Percentiles rank a stretch among this genome's conserved stretches.
phyloP scores from a whole-genome alignment of 2,113 vertebrate species.

The Stomatorhinus ivindoensis region DNA sequence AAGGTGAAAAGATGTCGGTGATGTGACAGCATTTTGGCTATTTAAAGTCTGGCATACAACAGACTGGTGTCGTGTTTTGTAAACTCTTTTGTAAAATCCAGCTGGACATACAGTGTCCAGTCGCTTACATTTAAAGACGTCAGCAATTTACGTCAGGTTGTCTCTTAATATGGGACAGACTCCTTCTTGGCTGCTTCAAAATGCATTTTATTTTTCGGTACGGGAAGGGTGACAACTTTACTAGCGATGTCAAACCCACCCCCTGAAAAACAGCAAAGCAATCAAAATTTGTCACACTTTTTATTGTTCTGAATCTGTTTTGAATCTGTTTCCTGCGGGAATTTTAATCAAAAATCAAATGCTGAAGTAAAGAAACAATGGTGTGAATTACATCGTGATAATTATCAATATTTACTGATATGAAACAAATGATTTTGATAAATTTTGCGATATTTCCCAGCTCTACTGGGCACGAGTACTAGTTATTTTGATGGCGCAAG shows the following conservation, averaged over 20 bases:
- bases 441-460: background rate
- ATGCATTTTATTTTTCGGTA: background rate
- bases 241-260: background rate
- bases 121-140: background rate
- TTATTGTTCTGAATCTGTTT: background rate
- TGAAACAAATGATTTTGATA: background rate
- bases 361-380: background rate
- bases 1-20: background rate
- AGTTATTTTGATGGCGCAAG: too few species aligned
- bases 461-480: too few species aligned
- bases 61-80: background rate
- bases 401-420: background rate
- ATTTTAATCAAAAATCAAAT: background rate
- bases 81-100: background rate
- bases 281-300: background rate
- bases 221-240: background rate
- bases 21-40: background rate
- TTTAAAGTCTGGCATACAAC: background rate
- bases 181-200: background rate
- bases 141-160: background rate
- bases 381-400: background rate
- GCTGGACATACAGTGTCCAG: background rate
- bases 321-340: background rate
- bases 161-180: background rate
- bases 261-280: too few species aligned